Conservation (phyloP, 2,888 invertebrate species). For the Neuroscelio doddi region DNA sequence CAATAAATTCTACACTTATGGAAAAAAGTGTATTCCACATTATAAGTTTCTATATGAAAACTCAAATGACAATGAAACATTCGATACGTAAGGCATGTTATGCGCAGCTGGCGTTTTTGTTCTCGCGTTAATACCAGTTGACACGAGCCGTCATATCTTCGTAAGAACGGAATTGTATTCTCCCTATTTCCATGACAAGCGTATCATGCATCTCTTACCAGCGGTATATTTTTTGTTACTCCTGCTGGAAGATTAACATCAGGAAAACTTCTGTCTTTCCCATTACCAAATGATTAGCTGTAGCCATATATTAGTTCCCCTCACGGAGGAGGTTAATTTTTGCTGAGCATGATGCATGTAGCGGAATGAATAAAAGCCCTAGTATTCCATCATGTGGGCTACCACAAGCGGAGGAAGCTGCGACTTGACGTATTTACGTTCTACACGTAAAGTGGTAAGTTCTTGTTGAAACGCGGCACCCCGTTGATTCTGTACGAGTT, state of each 20-base stretch:
- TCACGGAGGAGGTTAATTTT: constrained; percentile 30
- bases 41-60: too few relatives aligned
- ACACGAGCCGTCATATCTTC: constrained; percentile 38
- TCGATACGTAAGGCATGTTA: constrained; percentile 40
- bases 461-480: constrained; percentile 36
- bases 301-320: constrained; percentile 17
- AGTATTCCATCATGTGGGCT: too few relatives aligned
- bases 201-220: constrained; percentile 36
- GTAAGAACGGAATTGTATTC: too few relatives aligned
- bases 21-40: too few relatives aligned
- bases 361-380: too few relatives aligned
- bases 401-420: too few relatives aligned
- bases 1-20: too few relatives aligned
- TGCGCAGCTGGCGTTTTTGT: constrained; percentile 44
- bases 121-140: constrained; percentile 21
- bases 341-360: constrained; percentile 23
- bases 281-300: constrained; percentile 32
- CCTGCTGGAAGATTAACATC: background rate
- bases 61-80: constrained; percentile 34
- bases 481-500: constrained; percentile 28
- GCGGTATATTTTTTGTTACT: constrained; percentile 15
- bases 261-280: constrained; percentile 19
- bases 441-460: constrained; percentile 31
- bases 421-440: constrained; percentile 27
- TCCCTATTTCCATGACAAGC: constrained; percentile 30